Evolutionary conservation across 2,888 invertebrate species (phyloP).

Genomic region (Caenorhabditis sp.): DNA sequence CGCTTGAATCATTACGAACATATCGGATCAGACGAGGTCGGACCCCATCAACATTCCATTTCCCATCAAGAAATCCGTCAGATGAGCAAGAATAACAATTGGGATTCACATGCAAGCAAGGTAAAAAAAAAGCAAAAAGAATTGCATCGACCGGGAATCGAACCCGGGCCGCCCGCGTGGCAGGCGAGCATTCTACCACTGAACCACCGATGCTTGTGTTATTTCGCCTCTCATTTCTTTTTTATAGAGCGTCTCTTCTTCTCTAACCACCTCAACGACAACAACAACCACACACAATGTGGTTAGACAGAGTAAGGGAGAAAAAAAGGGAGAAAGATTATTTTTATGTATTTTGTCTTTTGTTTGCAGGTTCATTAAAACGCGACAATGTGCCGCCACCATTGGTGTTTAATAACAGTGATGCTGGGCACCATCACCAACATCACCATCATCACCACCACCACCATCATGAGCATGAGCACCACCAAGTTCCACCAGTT

Average conservation of each 20-base stretch:
- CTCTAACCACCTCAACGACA: not conserved
- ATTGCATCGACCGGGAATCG: conserved; percentile 62
- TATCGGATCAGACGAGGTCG: not conserved
- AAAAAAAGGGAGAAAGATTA: not conserved
- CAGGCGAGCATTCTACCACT: conserved; percentile 66
- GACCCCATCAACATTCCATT: not conserved
- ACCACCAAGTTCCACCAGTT: conserved; percentile 1
- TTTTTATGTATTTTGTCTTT: not conserved
- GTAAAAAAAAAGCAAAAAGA: conserved; percentile 25
- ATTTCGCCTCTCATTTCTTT: not conserved
- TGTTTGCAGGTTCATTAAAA: conserved; percentile 19
- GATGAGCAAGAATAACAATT: conserved; percentile 51
- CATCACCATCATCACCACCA: conserved; percentile 10
- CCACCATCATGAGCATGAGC: conserved; percentile 6
- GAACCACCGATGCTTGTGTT: conserved; percentile 57
- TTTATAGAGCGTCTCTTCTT: not conserved
- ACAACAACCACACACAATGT: not conserved
- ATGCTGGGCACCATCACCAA: conserved; percentile 3
- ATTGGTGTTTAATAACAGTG: conserved; percentile 1
- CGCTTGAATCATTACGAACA: not conserved
- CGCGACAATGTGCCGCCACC: conserved; percentile 31
- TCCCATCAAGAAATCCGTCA: conserved; percentile 27
- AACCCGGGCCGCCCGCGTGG: conserved; percentile 65
- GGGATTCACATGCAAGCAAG: conserved; percentile 21
- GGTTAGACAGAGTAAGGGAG: not conserved